Base-by-base conservation (phyloP, 2,113 vertebrate genomes). In the Calidris pygmaea region DNA sequence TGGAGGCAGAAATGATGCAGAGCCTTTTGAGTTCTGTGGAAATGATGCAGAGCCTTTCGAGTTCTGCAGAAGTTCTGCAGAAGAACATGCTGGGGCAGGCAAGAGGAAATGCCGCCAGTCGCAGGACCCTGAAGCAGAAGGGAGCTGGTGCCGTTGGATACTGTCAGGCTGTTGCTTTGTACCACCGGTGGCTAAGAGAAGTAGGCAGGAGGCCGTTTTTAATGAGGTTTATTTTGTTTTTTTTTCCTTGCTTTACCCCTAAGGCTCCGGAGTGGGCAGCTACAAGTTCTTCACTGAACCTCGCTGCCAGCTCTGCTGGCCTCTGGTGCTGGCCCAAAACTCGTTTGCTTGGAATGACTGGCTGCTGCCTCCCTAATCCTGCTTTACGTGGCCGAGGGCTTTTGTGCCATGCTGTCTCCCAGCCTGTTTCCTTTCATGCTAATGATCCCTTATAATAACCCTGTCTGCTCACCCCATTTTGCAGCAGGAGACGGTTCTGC, bases 121-220 rank as follows among this genome's bases (percentile, higher is more conserved):
- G 56, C 43, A 29, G 76, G 65, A 26, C 71, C 24, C 41, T 5
- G 55, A 41, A 56, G 77, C 34, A 45, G 56, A 34, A 58, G 29
- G 55, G 50, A 77, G 24, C 30, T 26, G 1, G 47, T 32, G 60
- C n/a, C 0, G 3, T 37, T 1, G 1, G 35, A 10, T 34, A 1
- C 41, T 16, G 35, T 6, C 65, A 32, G 65, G 71, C 50, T 52
- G 50, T 52, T 43, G n/a, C 63, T 70, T 58, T 58, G 50, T 26
- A 18, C 35, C 19, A 16, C 82, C 1, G 7, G n/a, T 71, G 84
- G 56, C 63, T 71, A 18, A n/a, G 41, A 56, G 32, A 37, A 76
- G 59, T 2, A 70, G 23, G 7, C 24, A 22, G 50, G 50, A 58
- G 20, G 50, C 50, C 26, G 15, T 26, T 65, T 53, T 47, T 47